A percentile compares a stretch with the other conserved stretches of the same genome.
Evolutionary conservation across 2,797 vertebrate genomes (phyloP).

Genomic region (Sebastes taczanowskii): DNA sequence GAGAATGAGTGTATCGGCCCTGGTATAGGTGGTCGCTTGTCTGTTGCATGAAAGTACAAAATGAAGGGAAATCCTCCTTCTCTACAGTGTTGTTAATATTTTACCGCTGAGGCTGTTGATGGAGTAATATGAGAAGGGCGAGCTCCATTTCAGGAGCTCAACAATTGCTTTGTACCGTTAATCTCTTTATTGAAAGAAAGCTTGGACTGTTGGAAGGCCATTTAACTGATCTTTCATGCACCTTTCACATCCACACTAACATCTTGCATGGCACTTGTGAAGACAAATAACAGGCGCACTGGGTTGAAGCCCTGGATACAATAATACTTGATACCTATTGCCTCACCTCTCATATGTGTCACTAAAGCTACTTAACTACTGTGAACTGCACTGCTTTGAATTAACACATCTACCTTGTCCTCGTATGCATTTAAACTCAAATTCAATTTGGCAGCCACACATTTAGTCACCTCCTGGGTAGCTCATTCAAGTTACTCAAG

Average conservation of each 20-base stretch:
- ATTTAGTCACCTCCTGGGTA: not conserved
- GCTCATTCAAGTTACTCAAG: not conserved
- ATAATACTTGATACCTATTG: not conserved
- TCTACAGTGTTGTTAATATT: slow-evolving; percentile 53
- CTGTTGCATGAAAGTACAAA: slow-evolving; percentile 22
- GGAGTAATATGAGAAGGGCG: slow-evolving; percentile 38
- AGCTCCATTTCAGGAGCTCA: slow-evolving; percentile 51
- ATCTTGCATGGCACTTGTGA: not conserved
- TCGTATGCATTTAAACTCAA: slow-evolving; percentile 1
- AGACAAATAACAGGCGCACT: not conserved
- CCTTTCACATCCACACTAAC: not conserved
- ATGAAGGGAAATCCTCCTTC: slow-evolving; percentile 18
- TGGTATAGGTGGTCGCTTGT: not conserved
- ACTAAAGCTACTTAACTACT: not conserved
- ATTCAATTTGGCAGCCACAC: slow-evolving; percentile 7
- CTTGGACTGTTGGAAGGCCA: not conserved
- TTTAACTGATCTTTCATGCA: not conserved
- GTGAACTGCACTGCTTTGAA: not conserved
- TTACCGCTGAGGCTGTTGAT: slow-evolving; percentile 43
- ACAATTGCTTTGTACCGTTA: not conserved
- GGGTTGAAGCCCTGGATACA: not conserved
- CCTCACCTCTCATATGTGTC: not conserved
- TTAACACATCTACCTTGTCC: not conserved
- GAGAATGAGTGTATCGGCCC: not conserved
- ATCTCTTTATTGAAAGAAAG: not conserved